phyloP scores from a whole-genome alignment of 1,140 invertebrate species.

The Phymorhynchus buccinoides region DNA sequence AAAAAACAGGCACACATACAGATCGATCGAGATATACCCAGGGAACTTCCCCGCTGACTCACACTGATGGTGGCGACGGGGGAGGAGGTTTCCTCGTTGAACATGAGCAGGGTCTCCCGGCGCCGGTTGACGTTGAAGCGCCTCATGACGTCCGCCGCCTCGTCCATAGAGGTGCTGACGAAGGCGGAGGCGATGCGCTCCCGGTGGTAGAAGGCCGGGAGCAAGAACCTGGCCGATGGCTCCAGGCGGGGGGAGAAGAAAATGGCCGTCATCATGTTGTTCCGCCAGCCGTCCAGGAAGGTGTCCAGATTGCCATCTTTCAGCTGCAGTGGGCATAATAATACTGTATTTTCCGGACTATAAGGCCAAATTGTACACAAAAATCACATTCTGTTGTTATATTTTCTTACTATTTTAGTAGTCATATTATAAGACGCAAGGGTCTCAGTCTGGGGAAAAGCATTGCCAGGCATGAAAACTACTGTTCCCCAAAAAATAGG shows the following conservation, averaged over 20 bases:
- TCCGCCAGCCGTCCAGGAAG: slow-evolving; percentile 90
- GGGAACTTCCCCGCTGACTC: slow-evolving; percentile 38
- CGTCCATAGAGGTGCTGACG: slow-evolving; percentile 69
- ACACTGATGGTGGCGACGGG: slow-evolving; percentile 85
- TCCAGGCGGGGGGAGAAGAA: slow-evolving; percentile 87
- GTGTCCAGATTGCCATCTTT: slow-evolving; percentile 82
- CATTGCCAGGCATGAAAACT: too few relatives aligned
- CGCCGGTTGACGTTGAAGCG: slow-evolving; percentile 76
- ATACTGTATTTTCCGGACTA: too few relatives aligned
- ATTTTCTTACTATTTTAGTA: too few relatives aligned
- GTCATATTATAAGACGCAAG: too few relatives aligned
- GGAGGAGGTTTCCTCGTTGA: slow-evolving; percentile 88
- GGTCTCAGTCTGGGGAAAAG: too few relatives aligned
- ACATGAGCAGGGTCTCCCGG: slow-evolving; percentile 89
- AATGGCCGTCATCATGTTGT: slow-evolving; percentile 91
- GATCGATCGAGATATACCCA: background rate
- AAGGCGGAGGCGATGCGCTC: slow-evolving; percentile 91
- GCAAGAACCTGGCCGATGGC: slow-evolving; percentile 86
- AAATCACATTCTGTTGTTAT: too few relatives aligned
- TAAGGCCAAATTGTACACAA: too few relatives aligned
- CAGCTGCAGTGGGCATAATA: slow-evolving; percentile 73
- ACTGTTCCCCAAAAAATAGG: too few relatives aligned
- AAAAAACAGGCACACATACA: background rate
- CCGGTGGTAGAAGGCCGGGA: slow-evolving; percentile 89
- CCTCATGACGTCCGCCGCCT: slow-evolving; percentile 70